These are phyloP conservation scores for Thymelicus lineola DNA, from an alignment of 2,888 invertebrate species.

Conservation along the genomic window DNA sequence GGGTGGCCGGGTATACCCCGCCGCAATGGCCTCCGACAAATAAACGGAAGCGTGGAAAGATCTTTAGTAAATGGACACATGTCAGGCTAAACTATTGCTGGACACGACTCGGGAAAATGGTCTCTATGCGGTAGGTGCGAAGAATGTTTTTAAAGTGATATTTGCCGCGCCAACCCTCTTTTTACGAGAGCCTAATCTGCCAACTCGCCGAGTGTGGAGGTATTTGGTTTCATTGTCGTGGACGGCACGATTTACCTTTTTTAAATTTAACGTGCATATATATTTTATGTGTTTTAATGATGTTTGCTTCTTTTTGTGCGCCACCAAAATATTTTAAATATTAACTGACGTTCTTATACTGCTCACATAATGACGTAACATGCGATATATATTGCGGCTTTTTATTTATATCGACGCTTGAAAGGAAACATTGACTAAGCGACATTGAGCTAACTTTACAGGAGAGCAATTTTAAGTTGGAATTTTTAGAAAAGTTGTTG, in stretches of 20 bases:
- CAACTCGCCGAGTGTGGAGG: constrained; percentile 57
- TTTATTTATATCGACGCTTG: no score
- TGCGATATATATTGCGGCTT: no score
- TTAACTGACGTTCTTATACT: no score
- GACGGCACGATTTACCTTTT: not conserved
- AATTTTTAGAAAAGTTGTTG: no score
- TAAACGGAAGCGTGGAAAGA: constrained; percentile 56
- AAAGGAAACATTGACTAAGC: no score
- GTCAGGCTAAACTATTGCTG: constrained; percentile 59
- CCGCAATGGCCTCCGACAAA: constrained; percentile 46
- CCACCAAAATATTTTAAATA: no score
- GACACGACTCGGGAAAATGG: not conserved
- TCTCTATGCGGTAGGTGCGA: not conserved
- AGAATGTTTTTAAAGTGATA: not conserved
- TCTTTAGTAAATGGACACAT: constrained; percentile 66
- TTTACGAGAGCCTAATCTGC: constrained; percentile 82
- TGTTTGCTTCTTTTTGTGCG: no score
- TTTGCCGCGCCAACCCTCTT: constrained; percentile 70
- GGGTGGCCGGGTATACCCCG: not conserved
- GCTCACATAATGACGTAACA: no score
- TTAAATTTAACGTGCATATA: not conserved
- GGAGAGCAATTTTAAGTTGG: no score
- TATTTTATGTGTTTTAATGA: no score
- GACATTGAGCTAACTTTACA: no score
- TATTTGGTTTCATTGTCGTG: constrained; percentile 46